Conservation (phyloP, 2,888 invertebrate genomes). For the Nomada ruficornis region DNA sequence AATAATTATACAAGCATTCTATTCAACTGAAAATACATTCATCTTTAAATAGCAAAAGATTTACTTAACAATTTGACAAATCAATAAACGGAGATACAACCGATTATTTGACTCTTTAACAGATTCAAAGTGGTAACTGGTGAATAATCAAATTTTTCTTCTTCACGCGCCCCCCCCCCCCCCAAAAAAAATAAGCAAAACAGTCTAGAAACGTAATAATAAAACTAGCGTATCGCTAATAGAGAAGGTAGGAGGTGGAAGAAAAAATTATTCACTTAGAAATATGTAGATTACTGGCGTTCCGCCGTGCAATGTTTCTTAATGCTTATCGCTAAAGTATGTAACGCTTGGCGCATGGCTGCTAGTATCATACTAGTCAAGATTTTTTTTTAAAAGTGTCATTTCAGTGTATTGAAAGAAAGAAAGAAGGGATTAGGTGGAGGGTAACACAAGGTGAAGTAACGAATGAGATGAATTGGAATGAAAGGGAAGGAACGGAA, state of each 20-base stretch:
- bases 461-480: conserved; percentile 44
- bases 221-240: conserved; percentile 10
- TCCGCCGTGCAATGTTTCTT: conserved; percentile 55
- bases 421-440: conserved; percentile 60
- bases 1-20: too few species aligned
- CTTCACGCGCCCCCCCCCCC: not conserved
- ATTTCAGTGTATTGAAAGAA: conserved; percentile 57
- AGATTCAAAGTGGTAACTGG: not conserved
- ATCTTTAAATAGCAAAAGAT: not conserved
- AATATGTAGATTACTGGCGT: conserved; percentile 42
- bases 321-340: conserved; percentile 69
- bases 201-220: conserved; percentile 20
- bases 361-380: conserved; percentile 43
- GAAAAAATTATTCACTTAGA: conserved; percentile 26
- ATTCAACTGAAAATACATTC: not conserved
- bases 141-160: conserved; percentile 10
- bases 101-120: not conserved
- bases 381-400: conserved; percentile 42
- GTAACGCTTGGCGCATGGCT: conserved; percentile 70
- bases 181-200: not conserved
- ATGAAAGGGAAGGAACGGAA: conserved; percentile 35
- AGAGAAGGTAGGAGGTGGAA: conserved; percentile 16
- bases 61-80: conserved; percentile 25
- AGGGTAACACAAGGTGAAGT: conserved; percentile 57
- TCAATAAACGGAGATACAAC: not conserved